Evolutionary conservation across 2,113 vertebrate genomes (phyloP).

Genomic region (Malurus melanocephalus): DNA sequence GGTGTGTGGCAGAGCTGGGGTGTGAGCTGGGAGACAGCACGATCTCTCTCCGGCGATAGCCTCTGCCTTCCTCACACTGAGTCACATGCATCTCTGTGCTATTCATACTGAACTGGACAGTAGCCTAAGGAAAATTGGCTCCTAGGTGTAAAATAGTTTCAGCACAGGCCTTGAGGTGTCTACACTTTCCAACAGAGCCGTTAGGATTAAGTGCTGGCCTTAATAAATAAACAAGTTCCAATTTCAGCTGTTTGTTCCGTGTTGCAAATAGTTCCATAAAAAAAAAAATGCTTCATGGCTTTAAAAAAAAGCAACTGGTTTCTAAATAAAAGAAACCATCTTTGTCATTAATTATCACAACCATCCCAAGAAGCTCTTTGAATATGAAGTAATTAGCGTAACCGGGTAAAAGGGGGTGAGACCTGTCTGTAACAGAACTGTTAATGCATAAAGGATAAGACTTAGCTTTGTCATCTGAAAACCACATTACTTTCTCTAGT

Average conservation of each 20-base stretch:
- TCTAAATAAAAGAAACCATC: background rate
- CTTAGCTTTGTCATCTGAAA: constrained; percentile 13
- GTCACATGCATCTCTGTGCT: background rate
- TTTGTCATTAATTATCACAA: background rate
- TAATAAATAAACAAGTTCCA: background rate
- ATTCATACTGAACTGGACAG: background rate
- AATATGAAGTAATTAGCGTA: background rate
- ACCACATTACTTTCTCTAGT: background rate
- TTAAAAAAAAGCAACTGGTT: background rate
- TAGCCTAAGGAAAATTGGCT: background rate
- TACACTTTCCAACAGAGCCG: background rate
- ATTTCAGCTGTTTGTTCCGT: background rate
- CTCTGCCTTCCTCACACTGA: background rate
- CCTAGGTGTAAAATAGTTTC: background rate
- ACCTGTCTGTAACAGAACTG: background rate
- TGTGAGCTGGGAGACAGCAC: fast-evolving
- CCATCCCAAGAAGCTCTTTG: background rate
- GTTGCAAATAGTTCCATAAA: background rate
- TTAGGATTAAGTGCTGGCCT: background rate
- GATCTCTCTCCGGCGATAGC: background rate
- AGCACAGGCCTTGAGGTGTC: background rate
- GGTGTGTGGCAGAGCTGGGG: background rate
- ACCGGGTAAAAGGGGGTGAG: background rate
- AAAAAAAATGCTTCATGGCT: background rate
- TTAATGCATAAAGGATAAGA: background rate